These are phyloP conservation scores for Polypterus bichir DNA, from an alignment of 2,113 vertebrate species.

Conservation along the genomic window DNA sequence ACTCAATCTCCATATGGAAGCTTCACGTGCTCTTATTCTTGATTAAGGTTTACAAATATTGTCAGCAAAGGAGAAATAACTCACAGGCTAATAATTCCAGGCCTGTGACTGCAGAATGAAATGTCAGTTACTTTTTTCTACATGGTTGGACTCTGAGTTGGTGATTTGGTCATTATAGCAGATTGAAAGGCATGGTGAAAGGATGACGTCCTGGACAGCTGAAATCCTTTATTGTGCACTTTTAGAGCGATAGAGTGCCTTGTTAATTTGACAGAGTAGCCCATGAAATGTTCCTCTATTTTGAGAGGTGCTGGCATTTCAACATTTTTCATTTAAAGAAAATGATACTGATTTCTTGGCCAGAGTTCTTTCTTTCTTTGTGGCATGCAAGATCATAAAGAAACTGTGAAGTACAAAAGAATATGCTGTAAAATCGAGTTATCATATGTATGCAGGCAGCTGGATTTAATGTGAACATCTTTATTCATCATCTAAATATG, in stretches of 20 bases:
- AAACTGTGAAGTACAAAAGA: too few relatives aligned
- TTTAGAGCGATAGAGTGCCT: slow-evolving; percentile 9
- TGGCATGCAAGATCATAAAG: too few relatives aligned
- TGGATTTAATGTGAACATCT: too few relatives aligned
- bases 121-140: slow-evolving; percentile 22
- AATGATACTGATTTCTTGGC: too few relatives aligned
- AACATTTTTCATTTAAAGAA: too few relatives aligned
- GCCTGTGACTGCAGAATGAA: slow-evolving; percentile 17
- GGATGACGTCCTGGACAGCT: neutral
- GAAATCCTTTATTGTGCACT: slow-evolving; percentile 13
- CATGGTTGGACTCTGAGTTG: slow-evolving; percentile 18
- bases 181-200: slow-evolving; percentile 15
- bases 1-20: neutral
- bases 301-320: too few relatives aligned
- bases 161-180: slow-evolving; percentile 21
- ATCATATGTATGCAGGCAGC: too few relatives aligned
- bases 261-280: slow-evolving; percentile 2
- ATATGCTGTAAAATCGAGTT: too few relatives aligned
- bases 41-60: neutral
- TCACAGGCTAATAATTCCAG: neutral
- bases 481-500: too few relatives aligned
- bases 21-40: neutral
- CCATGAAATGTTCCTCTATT: too few relatives aligned
- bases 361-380: too few relatives aligned
- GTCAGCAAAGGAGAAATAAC: neutral